Evolutionary conservation across 1,140 invertebrate genomes (phyloP).

Genomic region (Lepidurus apus): DNA sequence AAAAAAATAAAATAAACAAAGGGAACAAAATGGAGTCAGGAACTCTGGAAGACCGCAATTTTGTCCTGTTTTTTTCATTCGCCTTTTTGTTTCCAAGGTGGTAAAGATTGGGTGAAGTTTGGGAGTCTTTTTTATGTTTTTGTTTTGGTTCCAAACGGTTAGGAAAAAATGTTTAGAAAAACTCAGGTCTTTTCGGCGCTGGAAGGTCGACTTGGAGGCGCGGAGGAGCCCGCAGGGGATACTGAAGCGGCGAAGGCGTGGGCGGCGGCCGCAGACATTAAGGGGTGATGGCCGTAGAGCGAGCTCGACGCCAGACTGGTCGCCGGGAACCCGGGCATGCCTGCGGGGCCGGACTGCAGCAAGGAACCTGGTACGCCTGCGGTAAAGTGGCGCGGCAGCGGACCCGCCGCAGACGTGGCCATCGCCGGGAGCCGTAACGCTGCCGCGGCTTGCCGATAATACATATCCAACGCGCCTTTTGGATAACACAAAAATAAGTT

Average conservation of each 20-base stretch:
- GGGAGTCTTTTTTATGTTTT: not conserved
- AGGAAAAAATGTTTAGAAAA: not conserved
- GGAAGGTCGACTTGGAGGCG: constrained; percentile 31
- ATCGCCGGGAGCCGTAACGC: constrained; percentile 27
- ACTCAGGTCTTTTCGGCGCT: constrained; percentile 33
- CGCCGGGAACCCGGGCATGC: not conserved
- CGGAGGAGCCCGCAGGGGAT: constrained; percentile 1
- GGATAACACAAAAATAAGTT: not conserved
- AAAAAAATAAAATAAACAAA: not conserved
- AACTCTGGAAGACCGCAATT: not conserved
- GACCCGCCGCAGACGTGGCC: not conserved
- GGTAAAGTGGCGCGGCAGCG: not conserved
- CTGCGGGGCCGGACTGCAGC: not conserved
- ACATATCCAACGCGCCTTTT: constrained; percentile 33
- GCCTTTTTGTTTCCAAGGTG: not conserved
- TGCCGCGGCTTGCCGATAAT: constrained; percentile 33
- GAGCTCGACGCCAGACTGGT: not conserved
- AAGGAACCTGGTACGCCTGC: constrained; percentile 3
- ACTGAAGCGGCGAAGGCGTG: constrained; percentile 21
- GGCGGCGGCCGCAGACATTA: constrained; percentile 22
- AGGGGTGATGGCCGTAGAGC: constrained; percentile 7
- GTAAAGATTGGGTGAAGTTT: not conserved
- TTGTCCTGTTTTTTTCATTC: not conserved
- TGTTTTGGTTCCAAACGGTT: not conserved
- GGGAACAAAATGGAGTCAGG: not conserved